Evolutionary conservation across 2,888 invertebrate species (phyloP).

Genomic region (Nephrotoma flavescens): DNA sequence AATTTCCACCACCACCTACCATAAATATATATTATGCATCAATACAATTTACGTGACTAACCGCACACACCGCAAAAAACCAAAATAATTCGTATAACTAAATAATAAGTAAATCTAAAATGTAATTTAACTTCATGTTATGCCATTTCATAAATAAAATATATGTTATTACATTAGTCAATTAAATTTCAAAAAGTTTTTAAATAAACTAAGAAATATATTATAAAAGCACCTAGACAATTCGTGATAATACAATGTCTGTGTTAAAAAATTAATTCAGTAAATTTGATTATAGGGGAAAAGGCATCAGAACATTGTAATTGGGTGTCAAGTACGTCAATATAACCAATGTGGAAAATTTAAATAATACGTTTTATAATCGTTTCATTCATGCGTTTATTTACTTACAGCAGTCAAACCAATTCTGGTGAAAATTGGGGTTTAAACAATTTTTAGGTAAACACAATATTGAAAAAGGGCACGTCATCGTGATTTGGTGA

Average conservation of each 20-base stretch:
- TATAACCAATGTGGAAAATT: neutral
- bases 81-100: neutral
- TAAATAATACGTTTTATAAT: neutral
- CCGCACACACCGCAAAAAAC: neutral
- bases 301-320: neutral
- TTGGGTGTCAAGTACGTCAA: neutral
- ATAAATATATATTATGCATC: neutral
- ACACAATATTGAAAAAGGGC: neutral
- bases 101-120: neutral
- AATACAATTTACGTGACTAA: neutral
- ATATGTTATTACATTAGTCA: neutral
- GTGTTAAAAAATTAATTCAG: neutral
- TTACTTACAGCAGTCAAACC: neutral
- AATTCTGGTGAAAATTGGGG: neutral
- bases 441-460: neutral
- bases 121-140: neutral
- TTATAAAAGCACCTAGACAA: neutral
- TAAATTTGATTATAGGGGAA: neutral
- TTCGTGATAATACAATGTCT: neutral
- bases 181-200: neutral
- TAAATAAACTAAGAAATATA: neutral
- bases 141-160: neutral
- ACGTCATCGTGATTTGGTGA: neutral
- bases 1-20: neutral
- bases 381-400: neutral